A percentile compares a stretch with the other conserved stretches of the same genome.
phyloP scores from a whole-genome alignment of 2,888 invertebrate genomes.

The Tetanocera ferruginea region DNA sequence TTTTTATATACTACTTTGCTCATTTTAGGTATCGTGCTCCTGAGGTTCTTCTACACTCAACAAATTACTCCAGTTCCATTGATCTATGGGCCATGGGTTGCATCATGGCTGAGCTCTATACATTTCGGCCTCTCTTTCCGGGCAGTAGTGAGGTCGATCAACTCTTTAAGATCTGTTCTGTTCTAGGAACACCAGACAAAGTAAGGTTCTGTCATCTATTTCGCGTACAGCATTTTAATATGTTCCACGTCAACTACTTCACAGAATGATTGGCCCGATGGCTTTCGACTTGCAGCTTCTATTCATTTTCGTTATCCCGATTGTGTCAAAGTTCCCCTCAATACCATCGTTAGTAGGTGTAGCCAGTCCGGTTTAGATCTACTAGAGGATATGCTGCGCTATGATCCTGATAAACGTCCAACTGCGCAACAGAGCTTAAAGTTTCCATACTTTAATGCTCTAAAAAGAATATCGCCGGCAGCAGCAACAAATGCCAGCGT shows the following conservation, averaged over 20 bases:
- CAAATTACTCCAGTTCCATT: constrained; percentile 95
- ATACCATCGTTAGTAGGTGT: constrained; percentile 85
- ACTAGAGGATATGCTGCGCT: constrained; percentile 87
- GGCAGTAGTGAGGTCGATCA: constrained; percentile 98
- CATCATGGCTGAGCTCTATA: constrained; percentile 97
- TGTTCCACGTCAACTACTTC: neutral
- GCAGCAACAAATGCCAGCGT: constrained; percentile 62
- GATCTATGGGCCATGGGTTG: constrained; percentile 99
- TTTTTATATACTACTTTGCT: neutral
- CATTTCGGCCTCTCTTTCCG: constrained; percentile 94
- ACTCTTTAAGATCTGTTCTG: constrained; percentile 93
- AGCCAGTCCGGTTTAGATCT: constrained; percentile 85
- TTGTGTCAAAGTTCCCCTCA: constrained; percentile 84
- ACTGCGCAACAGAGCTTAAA: constrained; percentile 90
- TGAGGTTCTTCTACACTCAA: constrained; percentile 94
- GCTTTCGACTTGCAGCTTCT: constrained; percentile 89
- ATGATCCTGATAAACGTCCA: constrained; percentile 94
- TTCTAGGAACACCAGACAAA: constrained; percentile 92
- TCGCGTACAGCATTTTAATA: neutral
- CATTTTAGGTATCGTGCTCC: constrained; percentile 86
- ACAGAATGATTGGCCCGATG: constrained; percentile 94
- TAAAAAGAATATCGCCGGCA: constrained; percentile 66
- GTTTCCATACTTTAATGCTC: constrained; percentile 72
- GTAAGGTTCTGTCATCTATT: constrained; percentile 67
- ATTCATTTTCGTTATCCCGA: constrained; percentile 98